Percentiles rank a stretch among this genome's conserved stretches.
These are phyloP conservation scores for Pharmacophagus antenor DNA, from an alignment of 2,888 invertebrate genomes.

Conservation along the genomic window DNA sequence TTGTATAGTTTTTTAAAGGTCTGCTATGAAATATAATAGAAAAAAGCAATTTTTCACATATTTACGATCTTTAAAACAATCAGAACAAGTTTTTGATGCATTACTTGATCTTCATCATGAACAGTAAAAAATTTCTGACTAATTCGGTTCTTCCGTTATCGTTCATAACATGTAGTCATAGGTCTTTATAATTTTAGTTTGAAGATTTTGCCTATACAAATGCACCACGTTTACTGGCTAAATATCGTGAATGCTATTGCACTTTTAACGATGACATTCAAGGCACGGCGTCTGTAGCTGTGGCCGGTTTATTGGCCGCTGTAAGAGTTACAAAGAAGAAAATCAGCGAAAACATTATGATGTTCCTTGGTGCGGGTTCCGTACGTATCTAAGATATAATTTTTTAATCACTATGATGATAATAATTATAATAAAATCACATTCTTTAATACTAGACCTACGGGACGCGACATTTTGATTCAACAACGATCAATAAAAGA, in stretches of 20 bases:
- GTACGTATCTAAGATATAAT: too few relatives aligned
- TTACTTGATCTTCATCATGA: too few relatives aligned
- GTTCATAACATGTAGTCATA: neutral
- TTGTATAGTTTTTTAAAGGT: too few relatives aligned
- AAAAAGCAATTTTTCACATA: too few relatives aligned
- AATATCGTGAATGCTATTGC: conserved; percentile 92
- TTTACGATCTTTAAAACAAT: too few relatives aligned
- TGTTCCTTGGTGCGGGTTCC: conserved; percentile 93
- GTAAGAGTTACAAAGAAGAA: conserved; percentile 85
- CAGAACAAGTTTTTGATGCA: too few relatives aligned
- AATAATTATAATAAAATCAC: too few relatives aligned
- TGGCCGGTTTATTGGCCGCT: conserved; percentile 92
- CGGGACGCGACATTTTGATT: too few relatives aligned
- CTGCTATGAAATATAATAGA: too few relatives aligned
- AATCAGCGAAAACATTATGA: conserved; percentile 88
- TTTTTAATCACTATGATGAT: neutral
- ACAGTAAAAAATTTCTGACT: neutral
- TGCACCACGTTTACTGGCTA: conserved; percentile 93
- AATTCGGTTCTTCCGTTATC: neutral
- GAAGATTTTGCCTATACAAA: conserved; percentile 98
- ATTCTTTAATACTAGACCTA: too few relatives aligned
- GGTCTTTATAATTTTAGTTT: conserved; percentile 82
- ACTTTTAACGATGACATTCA: conserved; percentile 99
- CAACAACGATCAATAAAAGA: too few relatives aligned
- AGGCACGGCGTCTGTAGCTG: conserved; percentile 95